Base-by-base conservation (phyloP, 2,113 vertebrate genomes). In the Scomber japonicus region DNA sequence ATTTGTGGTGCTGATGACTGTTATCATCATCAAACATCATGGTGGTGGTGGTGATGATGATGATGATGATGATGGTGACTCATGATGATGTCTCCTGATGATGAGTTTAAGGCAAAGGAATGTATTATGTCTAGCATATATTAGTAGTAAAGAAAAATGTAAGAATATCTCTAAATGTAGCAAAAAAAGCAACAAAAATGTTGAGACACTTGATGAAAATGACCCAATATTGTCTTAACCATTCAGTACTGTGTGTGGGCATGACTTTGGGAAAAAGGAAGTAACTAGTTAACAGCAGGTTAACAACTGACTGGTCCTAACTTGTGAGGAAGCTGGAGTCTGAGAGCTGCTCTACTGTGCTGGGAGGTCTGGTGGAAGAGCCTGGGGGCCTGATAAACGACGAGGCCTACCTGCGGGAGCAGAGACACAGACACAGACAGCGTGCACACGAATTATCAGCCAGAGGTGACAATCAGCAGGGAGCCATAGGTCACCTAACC, bases 401-500 rank as follows among this genome's bases (percentile, higher is more conserved):
- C 51, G 87, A 83, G 6, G 35, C 77, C 71, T 82, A 82, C 85
- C 88, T 81, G 5, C 76, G 84, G 83, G 30, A 86, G 76, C 72
- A 80, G 65, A 80, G 68, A 72, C 17, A 5, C 68, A 66, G 68
- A 82, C 75, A 71, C 31, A 67, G 54, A 65, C 71, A 13, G 51
- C 8, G 3, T 31, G 63, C 59, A 64, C 78, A 56, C 86, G 78
- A 81, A 83, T 86, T 80, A 85, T 67, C 90, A 74, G 87, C 70
- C 85, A 92, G 80, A 90, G 82, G 89, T 90, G 88, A 90, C 80
- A 77, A 89, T 89, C 86, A 75, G 81, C 64, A 5, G 71, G 75
- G 78, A 80, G 73, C 70, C 71, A 75, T 51, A 85, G 89, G 90
- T 93, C 92, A 89, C 60, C 72, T 48, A 44, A 53, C 90, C 90